A percentile compares a stretch with the other conserved stretches of the same genome.
These are phyloP conservation scores for Tenebrosternarchus preto DNA, from an alignment of 2,113 vertebrate species.

Conservation along the genomic window DNA sequence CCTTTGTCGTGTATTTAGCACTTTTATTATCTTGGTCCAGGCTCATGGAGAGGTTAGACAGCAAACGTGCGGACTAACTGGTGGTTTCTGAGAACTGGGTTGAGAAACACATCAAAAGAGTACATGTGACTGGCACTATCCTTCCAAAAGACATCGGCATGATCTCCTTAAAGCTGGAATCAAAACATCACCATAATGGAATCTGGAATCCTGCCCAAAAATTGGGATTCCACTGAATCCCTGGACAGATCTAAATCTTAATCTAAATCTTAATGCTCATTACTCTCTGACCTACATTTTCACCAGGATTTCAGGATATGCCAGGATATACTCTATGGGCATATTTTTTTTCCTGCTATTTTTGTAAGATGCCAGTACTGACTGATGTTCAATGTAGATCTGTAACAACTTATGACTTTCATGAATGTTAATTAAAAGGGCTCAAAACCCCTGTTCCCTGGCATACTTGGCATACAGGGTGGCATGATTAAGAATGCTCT, in stretches of 20 bases:
- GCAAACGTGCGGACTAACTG: too few species aligned
- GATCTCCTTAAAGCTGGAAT: neutral
- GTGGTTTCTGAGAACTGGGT: too few species aligned
- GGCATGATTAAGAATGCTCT: slow-evolving; percentile 28
- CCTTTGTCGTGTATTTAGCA: too few species aligned
- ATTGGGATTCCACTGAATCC: slow-evolving; percentile 10
- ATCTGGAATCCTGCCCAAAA: slow-evolving; percentile 14
- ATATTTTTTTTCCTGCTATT: neutral
- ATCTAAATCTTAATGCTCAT: slow-evolving; percentile 31
- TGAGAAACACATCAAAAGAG: too few species aligned
- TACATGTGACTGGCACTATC: too few species aligned
- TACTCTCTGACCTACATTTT: slow-evolving; percentile 35
- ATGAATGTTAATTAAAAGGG: slow-evolving; percentile 54
- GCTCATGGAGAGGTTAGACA: too few species aligned
- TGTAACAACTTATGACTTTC: slow-evolving; percentile 21
- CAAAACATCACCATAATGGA: neutral
- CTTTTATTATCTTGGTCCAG: too few species aligned
- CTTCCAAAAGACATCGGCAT: neutral
- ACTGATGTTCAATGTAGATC: slow-evolving; percentile 41
- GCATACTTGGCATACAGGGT: neutral
- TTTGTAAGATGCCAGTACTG: neutral
- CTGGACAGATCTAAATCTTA: slow-evolving; percentile 17
- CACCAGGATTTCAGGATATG: neutral
- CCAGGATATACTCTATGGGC: slow-evolving; percentile 15
- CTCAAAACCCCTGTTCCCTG: slow-evolving; percentile 19